Base-by-base conservation (phyloP, 2,888 invertebrate genomes). In the Drosophila austrosaltans region DNA sequence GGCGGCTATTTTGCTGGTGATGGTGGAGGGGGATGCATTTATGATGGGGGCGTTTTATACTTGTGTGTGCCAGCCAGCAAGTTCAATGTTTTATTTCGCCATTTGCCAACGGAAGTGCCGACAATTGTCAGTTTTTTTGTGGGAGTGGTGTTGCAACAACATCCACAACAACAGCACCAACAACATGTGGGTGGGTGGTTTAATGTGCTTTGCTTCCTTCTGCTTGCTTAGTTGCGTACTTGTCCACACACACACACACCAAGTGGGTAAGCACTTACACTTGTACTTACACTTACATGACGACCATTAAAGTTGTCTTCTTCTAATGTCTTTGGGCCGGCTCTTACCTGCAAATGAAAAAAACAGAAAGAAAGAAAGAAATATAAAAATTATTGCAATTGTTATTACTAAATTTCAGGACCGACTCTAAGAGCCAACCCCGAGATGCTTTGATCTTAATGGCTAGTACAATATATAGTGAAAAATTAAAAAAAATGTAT, bases 71-170 rank as follows among this genome's bases (percentile, higher is more conserved):
- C 2, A 2, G 36, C 22, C 44, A 64, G 78, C 83, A 86, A 86
- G 81, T 82, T 79, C 86, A 87, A 80, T 82, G 82, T 54, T 54
- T 57, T 57, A 63, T 71, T 68, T 20, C 69, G 75, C 76, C 76
- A 78, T 76, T 76, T 74, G 71, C 63, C 73, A 76, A 86, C 83
- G 83, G 83, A 83, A 83, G 89, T 83, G 89, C 70, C 73, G 65
- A 69, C 73, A 71, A 81, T 77, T 86, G 87, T 75, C 84, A 86
- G 48, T 48, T 48, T 44, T 36, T 40, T 40, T 40, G 40, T 40
- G 48, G 83, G 88, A 81, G 83, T 83, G 83, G 77, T 36, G 36
- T 36, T 36, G 36, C 36, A 36, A 36, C 36, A 36, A 36, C 36
- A 36, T 8, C 8, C 7, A 36, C 5, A 32, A 32, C 32, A 32